A percentile compares a stretch with the other conserved stretches of the same genome.
These are phyloP conservation scores for Himalopsyche anomala DNA, from an alignment of 2,888 invertebrate species.

Conservation along the genomic window DNA sequence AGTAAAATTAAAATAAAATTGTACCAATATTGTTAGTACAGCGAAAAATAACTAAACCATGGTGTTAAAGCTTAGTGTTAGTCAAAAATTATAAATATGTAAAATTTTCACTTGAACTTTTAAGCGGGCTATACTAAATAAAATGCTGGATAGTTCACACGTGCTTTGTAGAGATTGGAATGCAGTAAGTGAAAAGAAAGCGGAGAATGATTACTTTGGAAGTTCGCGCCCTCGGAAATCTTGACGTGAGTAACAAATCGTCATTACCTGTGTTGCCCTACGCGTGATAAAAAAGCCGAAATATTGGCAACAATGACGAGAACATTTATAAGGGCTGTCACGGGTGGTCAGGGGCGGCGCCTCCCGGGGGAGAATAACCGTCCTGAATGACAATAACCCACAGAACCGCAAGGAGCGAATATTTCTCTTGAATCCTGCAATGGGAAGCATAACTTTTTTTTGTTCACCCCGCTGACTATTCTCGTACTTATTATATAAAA, in stretches of 20 bases:
- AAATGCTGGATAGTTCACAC: background rate
- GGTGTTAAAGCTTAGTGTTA: too few relatives aligned
- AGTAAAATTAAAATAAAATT: too few relatives aligned
- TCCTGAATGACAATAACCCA: constrained; percentile 59
- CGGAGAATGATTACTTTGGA: constrained; percentile 32
- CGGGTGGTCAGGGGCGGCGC: constrained; percentile 47
- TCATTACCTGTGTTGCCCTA: constrained; percentile 48
- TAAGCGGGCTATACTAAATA: too few relatives aligned
- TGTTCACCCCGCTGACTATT: too few relatives aligned
- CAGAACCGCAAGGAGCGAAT: constrained; percentile 9
- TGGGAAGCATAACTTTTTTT: too few relatives aligned
- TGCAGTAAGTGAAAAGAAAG: constrained; percentile 25
- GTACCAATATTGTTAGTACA: too few relatives aligned
- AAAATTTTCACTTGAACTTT: too few relatives aligned
- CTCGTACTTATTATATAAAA: too few relatives aligned
- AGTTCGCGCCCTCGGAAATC: constrained; percentile 20
- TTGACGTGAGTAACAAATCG: constrained; percentile 50
- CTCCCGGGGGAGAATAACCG: constrained; percentile 56
- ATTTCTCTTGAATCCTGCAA: background rate
- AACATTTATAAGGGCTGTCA: constrained; percentile 60
- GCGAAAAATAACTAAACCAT: too few relatives aligned
- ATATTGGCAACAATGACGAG: constrained; percentile 59
- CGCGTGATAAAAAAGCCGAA: constrained; percentile 49
- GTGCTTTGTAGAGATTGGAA: background rate
- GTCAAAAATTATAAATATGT: too few relatives aligned